These are phyloP conservation scores for Thereva nobilitata DNA, from an alignment of 2,888 invertebrate species.

Conservation along the genomic window DNA sequence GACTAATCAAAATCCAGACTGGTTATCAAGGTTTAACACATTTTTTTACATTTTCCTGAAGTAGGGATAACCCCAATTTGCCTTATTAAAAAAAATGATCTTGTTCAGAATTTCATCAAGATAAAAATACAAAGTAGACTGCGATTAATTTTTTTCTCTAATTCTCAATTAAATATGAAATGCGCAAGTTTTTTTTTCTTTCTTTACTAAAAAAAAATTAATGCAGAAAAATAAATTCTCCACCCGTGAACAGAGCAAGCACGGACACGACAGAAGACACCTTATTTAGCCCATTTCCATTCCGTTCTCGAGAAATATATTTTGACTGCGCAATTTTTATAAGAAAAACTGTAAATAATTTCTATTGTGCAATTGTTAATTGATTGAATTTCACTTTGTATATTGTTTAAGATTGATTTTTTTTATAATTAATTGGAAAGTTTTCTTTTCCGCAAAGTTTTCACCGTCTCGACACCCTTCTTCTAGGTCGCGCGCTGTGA, in stretches of 20 bases:
- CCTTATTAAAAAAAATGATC: not conserved
- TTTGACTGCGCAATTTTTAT: constrained; percentile 13
- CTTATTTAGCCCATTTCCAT: constrained; percentile 26
- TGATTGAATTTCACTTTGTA: constrained; percentile 1
- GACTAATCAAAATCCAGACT: not conserved
- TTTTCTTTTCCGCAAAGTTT: constrained; percentile 13
- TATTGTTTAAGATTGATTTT: constrained; percentile 11
- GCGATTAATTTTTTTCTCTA: too few species aligned
- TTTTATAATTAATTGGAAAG: constrained; percentile 2
- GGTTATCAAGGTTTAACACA: not conserved
- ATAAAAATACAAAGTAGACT: too few species aligned
- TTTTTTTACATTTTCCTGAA: not conserved
- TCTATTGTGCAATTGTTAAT: not conserved
- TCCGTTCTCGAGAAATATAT: constrained; percentile 14
- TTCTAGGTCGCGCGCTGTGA: constrained; percentile 9
- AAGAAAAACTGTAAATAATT: not conserved
- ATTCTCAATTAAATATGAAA: too few species aligned
- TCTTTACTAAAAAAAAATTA: not conserved
- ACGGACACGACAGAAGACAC: too few species aligned
- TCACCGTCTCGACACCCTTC: constrained; percentile 6
- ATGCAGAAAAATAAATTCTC: constrained; percentile 9
- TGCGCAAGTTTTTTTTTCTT: not conserved
- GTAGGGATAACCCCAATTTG: not conserved
- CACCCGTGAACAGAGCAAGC: constrained; percentile 15
- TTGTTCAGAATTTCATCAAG: constrained; percentile 6